Percentiles rank a stretch among this genome's conserved stretches.
phyloP scores from a whole-genome alignment of 1,140 invertebrate genomes.

The Globodera rostochiensis region DNA sequence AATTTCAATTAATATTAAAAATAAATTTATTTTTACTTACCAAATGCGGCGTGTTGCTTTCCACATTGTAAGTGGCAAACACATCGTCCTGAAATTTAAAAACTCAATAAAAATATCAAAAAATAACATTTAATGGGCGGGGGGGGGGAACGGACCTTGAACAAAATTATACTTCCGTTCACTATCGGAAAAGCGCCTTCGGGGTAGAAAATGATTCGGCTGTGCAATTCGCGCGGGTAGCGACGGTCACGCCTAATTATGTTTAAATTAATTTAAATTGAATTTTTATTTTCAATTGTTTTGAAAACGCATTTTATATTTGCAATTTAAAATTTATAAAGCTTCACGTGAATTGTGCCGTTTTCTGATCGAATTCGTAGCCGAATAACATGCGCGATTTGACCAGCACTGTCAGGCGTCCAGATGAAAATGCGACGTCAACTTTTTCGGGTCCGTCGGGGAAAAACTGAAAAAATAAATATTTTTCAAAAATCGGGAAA shows the following conservation, averaged over 20 bases:
- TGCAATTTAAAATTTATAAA: conserved; percentile 6
- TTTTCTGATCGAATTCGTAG: conserved; percentile 34
- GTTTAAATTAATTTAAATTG: neutral
- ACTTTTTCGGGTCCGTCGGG: conserved; percentile 38
- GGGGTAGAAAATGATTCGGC: conserved; percentile 46
- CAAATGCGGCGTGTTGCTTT: conserved; percentile 36
- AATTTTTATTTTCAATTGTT: neutral
- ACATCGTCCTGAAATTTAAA: conserved; percentile 42
- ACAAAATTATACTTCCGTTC: conserved; percentile 47
- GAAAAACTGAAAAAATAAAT: conserved; percentile 9
- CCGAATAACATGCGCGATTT: conserved; percentile 45
- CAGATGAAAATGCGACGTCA: conserved; percentile 46
- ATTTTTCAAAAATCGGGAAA: neutral
- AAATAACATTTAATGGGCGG: neutral
- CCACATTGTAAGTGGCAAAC: conserved; percentile 47
- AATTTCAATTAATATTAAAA: no score
- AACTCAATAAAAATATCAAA: neutral
- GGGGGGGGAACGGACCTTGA: conserved; percentile 19
- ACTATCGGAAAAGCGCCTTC: conserved; percentile 41
- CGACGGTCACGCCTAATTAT: conserved; percentile 19
- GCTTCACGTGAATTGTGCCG: conserved; percentile 35
- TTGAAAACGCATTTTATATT: neutral
- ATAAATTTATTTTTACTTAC: conserved; percentile 6
- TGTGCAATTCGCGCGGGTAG: conserved; percentile 43
- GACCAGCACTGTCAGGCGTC: conserved; percentile 37